Base-by-base conservation (phyloP, 2,797 vertebrate species). In the Trachurus trachurus region DNA sequence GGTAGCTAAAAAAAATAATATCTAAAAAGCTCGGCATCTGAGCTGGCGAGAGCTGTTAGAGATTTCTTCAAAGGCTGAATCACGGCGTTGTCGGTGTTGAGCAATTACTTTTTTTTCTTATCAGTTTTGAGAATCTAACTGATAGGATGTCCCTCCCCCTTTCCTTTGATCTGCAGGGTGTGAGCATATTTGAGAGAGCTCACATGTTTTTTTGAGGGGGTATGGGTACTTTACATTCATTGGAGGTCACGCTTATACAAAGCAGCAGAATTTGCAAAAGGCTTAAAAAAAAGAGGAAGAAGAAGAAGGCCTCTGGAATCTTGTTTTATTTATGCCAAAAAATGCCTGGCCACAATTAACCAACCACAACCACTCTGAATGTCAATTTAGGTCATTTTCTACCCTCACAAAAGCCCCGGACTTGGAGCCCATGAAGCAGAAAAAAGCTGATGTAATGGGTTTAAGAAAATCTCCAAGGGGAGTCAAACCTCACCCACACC, bases 331-430 rank as follows among this genome's bases (percentile, higher is more conserved):
- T 86, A 81, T 86, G 78, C 79, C 87, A 86, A 86, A 92, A 34
- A 89, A 90, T 83, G 82, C 81, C 78, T 45, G 80, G 73, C 87
- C 84, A 87, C 87, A 87, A 91, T 92, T 88, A 86, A 90, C 83
- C 87, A 84, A 85, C 89, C 90, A 78, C 84, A 80, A 88, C 87
- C 84, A 83, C 82, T 84, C 77, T 84, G 87, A 91, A 92, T 92
- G 90, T 92, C 92, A 90, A 88, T 94, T 95, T 94, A 94, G 94
- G 93, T 95, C 92, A 93, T 94, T 95, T 94, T 95, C 93, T 94
- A 77, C 80, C 76, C 88, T 90, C 83, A 94, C 92, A 94, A 94
- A 94, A 93, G 90, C 81, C 57, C 81, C 2, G 87, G 88, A 90
- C 87, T 90, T 88, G 67, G 91, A 93, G 84, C 77, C 92, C 66